Conservation (phyloP, 2,888 invertebrate species). For the Agapostemon virescens region DNA sequence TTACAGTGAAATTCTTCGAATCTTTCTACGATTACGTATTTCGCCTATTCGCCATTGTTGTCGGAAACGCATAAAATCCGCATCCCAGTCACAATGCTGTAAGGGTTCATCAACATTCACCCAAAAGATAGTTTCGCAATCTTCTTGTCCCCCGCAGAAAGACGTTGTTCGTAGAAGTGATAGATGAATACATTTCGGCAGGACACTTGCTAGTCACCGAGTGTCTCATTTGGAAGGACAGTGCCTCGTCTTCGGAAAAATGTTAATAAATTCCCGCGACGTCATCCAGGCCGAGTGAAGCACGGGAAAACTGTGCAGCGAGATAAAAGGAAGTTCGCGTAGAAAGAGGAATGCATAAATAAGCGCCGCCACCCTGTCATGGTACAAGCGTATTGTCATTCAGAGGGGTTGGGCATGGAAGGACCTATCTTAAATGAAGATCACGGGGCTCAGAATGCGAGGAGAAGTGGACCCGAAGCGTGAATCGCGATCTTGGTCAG, state of each 20-base stretch:
- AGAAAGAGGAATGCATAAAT: constrained; percentile 9
- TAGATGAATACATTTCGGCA: neutral
- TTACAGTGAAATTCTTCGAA: no score
- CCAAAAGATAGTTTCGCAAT: neutral
- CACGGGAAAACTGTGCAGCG: neutral
- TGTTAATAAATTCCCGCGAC: constrained; percentile 18
- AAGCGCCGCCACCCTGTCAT: neutral
- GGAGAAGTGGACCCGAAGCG: neutral
- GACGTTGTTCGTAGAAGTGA: neutral
- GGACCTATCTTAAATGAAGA: constrained; percentile 19
- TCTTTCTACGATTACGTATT: no score
- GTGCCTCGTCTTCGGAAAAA: constrained; percentile 3
- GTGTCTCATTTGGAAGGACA: neutral
- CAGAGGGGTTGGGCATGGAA: constrained; percentile 2
- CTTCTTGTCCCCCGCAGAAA: neutral
- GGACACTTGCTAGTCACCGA: neutral
- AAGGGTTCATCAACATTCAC: neutral
- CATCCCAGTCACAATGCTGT: neutral
- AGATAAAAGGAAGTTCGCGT: neutral
- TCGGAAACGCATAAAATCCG: neutral
- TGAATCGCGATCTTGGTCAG: constrained; percentile 38
- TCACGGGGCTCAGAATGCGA: constrained; percentile 2
- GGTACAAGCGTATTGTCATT: constrained; percentile 1
- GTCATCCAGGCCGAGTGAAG: neutral
- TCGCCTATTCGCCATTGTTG: no score